Evolutionary conservation across 2,888 invertebrate species (phyloP), one percentile per base, ranked within the genome.

Genomic region (Phytoseiulus persimilis): DNA sequence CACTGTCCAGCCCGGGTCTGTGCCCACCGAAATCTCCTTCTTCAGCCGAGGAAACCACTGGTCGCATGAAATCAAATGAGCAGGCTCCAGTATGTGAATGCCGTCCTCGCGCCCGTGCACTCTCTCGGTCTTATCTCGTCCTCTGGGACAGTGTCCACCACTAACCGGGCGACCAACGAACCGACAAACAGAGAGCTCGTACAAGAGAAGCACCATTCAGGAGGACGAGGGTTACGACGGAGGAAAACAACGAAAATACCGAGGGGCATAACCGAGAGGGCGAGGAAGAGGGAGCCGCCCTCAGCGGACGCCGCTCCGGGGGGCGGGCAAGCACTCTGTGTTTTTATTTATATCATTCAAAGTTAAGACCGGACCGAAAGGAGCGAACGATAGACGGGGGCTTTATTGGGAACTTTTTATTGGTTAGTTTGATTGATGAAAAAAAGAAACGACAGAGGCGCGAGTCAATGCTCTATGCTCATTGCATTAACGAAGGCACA

Each of bases 281-380:
- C 46, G 46, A 46, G 46, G n/a, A 39, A 65, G 65, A 65, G 65
- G 18, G 65, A 18, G 65, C 65, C 65, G 65, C 28, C 65, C 65
- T 65, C 23, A 18, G 18, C 18, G 9, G 65, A 65, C 23, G 65
- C 9, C 9, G 65, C 46, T 46, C 9, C 65, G 28, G 65, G 65
- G 5, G 65, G 65, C 2, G 65, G 65, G 65, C 65, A 65, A 9
- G 9, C 65, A 65, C 65, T 65, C 65, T 65, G 65, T 65, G 65
- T 65, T 65, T 65, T 65, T 65, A 65, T 65, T 65, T 65, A 65
- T 65, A 65, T 65, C 65, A 65, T 65, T 65, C 65, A 65, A 65
- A 65, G 65, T 65, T 65, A 65, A 65, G 65, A 65, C 65, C 65
- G 65, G 65, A 28, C 9, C 23, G 18, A 65, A 65, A 65, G 65